Base-by-base conservation (phyloP, 2,888 invertebrate genomes). In the Selenia dentaria region DNA sequence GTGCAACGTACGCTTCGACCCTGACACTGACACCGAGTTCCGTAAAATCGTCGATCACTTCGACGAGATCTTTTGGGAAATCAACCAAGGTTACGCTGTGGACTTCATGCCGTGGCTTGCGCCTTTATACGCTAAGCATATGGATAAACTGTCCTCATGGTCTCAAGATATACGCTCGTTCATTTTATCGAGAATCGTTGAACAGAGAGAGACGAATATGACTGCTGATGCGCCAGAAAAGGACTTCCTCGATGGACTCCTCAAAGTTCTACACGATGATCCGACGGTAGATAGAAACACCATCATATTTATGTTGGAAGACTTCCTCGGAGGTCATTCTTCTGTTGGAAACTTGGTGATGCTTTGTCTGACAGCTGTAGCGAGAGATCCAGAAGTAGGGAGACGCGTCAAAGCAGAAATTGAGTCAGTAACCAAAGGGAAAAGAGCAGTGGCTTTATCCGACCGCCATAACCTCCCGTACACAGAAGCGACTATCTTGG, bases 61-160 rank as follows among this genome's bases (percentile, higher is more conserved):
- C 73, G 97, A 97, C 64, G 94, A 95, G 61, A 96, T 97, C 36
- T 97, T 97, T 84, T 96, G 96, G 95, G 97, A 97, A 70, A 96
- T 97, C 54, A 97, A 97, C 75, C 96, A 96, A 64, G 96, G 96
- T 0, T 96, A 96, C 73, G 95, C 96, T 0, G 93, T 97, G 0
- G 97, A 97, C 66, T 97, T 97, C 66, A 69, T 97, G 12, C 97
- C 97, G 0, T 96, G 95, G 94, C 76, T 97, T 0, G 85, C 93
- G 0, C 96, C 96, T 0, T 93, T 96, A 48, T 96, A 96, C 74
- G 82, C 82, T 2, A 86, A 90, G 1, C 95, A 96, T 64, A 92
- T 96, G 84, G 89, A 92, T 1, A 94, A 93, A 56, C 82, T 96
- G 3, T 91, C 93, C 0, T 74, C 91, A 40, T 96, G 95, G 95